A percentile compares a stretch with the other conserved stretches of the same genome.
phyloP scores from a whole-genome alignment of 2,113 vertebrate genomes.

The Labeo rohita region DNA sequence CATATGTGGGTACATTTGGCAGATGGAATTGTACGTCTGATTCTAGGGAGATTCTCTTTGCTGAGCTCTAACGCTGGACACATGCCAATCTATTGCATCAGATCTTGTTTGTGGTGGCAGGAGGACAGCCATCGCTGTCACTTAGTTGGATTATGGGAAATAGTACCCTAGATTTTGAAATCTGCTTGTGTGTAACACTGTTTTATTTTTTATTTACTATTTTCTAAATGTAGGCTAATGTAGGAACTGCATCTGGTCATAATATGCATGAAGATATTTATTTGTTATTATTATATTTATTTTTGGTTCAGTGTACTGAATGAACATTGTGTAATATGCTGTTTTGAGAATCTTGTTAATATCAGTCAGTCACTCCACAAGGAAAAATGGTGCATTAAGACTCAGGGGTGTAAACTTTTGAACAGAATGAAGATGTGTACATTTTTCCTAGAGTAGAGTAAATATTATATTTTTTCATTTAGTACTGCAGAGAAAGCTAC shows the following conservation, averaged over 20 bases:
- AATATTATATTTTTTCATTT: too few relatives aligned
- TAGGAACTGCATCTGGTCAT: background rate
- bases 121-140: background rate
- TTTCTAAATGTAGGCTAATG: too few relatives aligned
- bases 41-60: background rate
- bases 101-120: constrained; percentile 1
- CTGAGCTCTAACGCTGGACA: background rate
- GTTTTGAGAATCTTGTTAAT: background rate
- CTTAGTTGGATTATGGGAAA: background rate
- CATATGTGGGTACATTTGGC: constrained; percentile 16
- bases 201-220: background rate
- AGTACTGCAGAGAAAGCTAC: too few relatives aligned
- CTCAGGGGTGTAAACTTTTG: too few relatives aligned
- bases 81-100: background rate
- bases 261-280: background rate
- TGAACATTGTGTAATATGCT: background rate
- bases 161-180: background rate
- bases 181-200: background rate
- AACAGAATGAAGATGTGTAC: too few relatives aligned
- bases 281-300: background rate
- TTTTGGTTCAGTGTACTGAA: background rate
- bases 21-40: background rate
- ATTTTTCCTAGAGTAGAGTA: too few relatives aligned
- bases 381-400: too few relatives aligned
- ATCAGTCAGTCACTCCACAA: background rate